Base-by-base conservation (phyloP, 2,888 invertebrate species). In the Eustalomyia histrio region DNA sequence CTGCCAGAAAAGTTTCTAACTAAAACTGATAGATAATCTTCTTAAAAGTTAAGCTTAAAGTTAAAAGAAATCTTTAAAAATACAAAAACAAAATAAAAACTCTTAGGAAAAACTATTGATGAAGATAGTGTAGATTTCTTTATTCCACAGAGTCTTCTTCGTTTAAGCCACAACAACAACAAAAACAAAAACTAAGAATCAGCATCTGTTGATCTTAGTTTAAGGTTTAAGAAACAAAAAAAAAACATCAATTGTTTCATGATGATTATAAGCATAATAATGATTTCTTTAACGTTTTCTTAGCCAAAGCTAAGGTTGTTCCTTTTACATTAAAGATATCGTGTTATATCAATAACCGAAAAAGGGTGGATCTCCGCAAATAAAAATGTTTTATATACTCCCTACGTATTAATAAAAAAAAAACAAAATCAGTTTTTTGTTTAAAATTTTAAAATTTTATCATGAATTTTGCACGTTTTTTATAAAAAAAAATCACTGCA, bases 321-420 rank as follows among this genome's bases (percentile, higher is more conserved):
- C 39, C 17, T 65, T 58, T 39, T 79, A 72, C 72, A 72, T 73
- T 71, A 60, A 74, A 76, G 78, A 87, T 88, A 88, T 88, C 88
- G 87, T 86, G 87, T 87, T 88, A 88, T 89, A 89, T 89, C 89
- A 89, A 90, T 89, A 89, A 89, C 88, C 88, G 85, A 88, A 89
- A 90, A 90, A 87, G 89, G 90, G 89, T 88, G 89, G 89, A 88
- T 86, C 87, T 83, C 85, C 84, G 84, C 86, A 85, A 81, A 81
- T 81, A 81, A 81, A 81, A 81, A 81, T 81, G 78, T 81, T 81
- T 81, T 81, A 81, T 81, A 81, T 75, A 78, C 81, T 75, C 81
- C 81, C 81, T 78, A 61, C 82, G 65, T 58, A 68, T 63, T 47
- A 60, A 52, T 64, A 60, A 47, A 16, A 63, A 67, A 52, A 75